Evolutionary conservation across 2,797 vertebrate genomes (phyloP).

Genomic region (Phaenicophaeus curvirostris): DNA sequence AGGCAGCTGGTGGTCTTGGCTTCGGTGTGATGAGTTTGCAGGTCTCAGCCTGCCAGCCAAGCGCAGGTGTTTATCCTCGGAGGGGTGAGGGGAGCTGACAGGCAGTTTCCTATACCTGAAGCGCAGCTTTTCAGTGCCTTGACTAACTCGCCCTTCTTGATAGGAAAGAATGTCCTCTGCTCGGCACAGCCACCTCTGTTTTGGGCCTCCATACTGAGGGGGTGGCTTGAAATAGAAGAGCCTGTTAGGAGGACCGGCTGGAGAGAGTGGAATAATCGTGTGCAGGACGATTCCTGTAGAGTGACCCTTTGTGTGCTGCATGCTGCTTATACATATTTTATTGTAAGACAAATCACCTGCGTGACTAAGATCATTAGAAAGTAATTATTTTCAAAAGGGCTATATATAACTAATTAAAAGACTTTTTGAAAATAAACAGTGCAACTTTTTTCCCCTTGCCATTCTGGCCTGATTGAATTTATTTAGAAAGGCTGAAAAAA

Average conservation of each 20-base stretch:
- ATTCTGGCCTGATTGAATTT: not conserved
- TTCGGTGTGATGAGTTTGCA: slow-evolving; percentile 13
- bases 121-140: not conserved
- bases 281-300: not conserved
- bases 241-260: not conserved
- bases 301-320: not conserved
- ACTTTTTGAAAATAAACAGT: not conserved
- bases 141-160: not conserved
- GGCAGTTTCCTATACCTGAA: not conserved
- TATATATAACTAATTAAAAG: not conserved
- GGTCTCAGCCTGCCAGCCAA: not conserved
- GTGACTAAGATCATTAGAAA: not conserved
- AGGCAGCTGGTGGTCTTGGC: not conserved
- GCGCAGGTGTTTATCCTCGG: not conserved
- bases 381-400: slow-evolving; percentile 39
- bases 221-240: not conserved
- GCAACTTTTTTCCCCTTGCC: not conserved
- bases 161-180: not conserved
- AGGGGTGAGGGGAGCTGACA: not conserved
- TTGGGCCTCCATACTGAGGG: not conserved
- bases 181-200: rapidly evolving
- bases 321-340: slow-evolving; percentile 26
- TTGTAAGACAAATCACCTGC: slow-evolving; percentile 27
- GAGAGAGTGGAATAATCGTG: not conserved
- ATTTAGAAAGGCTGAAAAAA: slow-evolving; percentile 47